Base-by-base conservation (phyloP, 2,797 vertebrate genomes). In the Paedocypris micromegethes region DNA sequence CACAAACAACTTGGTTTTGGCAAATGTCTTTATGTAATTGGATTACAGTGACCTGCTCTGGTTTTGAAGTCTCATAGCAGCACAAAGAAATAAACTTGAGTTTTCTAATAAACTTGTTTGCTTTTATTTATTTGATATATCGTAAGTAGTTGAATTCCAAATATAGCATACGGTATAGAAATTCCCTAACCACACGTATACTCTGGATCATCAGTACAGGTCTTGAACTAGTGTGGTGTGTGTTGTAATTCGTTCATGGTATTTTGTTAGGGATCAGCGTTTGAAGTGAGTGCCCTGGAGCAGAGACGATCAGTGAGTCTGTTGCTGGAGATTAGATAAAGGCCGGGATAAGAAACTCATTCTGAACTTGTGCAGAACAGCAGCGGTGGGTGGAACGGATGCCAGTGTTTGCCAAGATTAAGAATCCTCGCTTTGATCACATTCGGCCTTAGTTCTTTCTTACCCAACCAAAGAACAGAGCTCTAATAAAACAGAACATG, bases 351-450 rank as follows among this genome's bases (percentile, higher is more conserved):
- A 70, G 53, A 70, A 53, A 42, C 49, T 53, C 9, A 53, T 53
- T 68, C 65, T 67, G 23, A 67, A 58, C 41, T 51, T 58, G 42
- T 43, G 41, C 58, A 3, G 38, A 43, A 40, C 40, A 39, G 52
- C 45, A 55, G 51, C 44, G 44, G 52, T 63, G 53, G 59, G 59
- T 1, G 68, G 53, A 23, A 44, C 41, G 44, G 40, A 38, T 55
- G 52, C 3, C 61, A 9, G n/a, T 56, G 5, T 38, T 63, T 9
- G 59, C 68, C 68, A 56, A 63, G 60, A 57, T 59, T 9, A 70
- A 45, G 4, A 41, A 51, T 51, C 4, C 1, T 56, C 44, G 50
- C 68, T 70, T 70, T 70, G 68, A 70, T 70, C 68, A 48, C 45
- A 54, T 47, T 70, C 42, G 38, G 66, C 40, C 47, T 51, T 59